Conservation (phyloP, 2,888 invertebrate species). For the Hololepta plana region DNA sequence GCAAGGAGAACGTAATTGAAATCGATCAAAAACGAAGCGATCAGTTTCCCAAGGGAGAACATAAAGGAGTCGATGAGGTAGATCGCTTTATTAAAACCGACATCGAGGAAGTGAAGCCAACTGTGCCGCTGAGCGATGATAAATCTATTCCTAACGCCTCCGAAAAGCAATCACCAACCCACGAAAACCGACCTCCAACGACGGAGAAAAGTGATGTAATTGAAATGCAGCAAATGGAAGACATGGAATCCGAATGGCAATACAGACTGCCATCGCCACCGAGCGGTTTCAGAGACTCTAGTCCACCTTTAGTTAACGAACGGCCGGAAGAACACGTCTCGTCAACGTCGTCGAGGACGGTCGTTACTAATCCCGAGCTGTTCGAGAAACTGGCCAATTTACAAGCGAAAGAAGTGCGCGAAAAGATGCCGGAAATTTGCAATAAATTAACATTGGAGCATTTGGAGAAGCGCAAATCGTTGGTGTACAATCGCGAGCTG, state of each 20-base stretch:
- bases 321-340: too few species aligned
- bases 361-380: slow-evolving; percentile 24
- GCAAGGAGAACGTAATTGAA: slow-evolving; percentile 4
- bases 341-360: too few species aligned
- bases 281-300: slow-evolving; percentile 32
- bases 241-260: slow-evolving; percentile 29
- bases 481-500: slow-evolving; percentile 26
- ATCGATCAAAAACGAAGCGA: too few species aligned
- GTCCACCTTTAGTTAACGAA: slow-evolving; percentile 15
- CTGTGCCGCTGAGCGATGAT: too few species aligned
- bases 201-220: too few species aligned
- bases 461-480: slow-evolving; percentile 24
- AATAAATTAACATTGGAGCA: slow-evolving; percentile 24
- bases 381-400: slow-evolving; percentile 24
- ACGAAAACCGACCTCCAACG: too few species aligned
- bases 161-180: too few species aligned
- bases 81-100: too few species aligned
- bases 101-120: too few species aligned
- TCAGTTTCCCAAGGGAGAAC: too few species aligned
- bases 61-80: too few species aligned
- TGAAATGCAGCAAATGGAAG: slow-evolving; percentile 11
- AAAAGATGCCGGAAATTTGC: slow-evolving; percentile 17
- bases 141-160: too few species aligned
- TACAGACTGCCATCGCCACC: slow-evolving; percentile 41
- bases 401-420: slow-evolving; percentile 17